Evolutionary conservation across 2,888 invertebrate species (phyloP), one percentile per base, ranked within the genome.

Genomic region (Drosophila suboccidentalis): DNA sequence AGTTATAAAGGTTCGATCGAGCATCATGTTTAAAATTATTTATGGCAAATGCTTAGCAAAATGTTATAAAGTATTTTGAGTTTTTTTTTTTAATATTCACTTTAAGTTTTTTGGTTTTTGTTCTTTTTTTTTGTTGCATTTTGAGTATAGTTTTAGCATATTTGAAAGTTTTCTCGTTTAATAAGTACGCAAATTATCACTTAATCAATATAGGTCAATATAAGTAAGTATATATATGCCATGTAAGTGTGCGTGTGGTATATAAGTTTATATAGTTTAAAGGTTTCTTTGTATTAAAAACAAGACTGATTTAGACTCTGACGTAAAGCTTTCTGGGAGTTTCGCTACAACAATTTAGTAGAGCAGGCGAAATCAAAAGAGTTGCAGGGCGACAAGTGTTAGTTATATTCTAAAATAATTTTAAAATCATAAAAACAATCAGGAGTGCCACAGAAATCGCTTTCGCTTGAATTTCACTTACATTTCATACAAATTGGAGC

Each of bases 171-270:
- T 89, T 70, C 64, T 65, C 62, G 67, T 80, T 80, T 75, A 62
- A 78, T 85, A 81, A 82, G 71, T 80, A 77, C 66, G 80, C 85
- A 89, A 87, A 77, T 87, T 84, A 90, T 85, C 71, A 85, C 90
- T 89, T 84, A 84, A 84, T 84, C 73, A 83, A 86, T 84, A 86
- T 75, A 82, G 70, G 66, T 70, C 64, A 58, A 73, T 78, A 81
- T 73, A 71, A 64, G 64, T 80, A 82, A 65, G 71, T 78, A 63
- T 71, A 55, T 63, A 61, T 85, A 88, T 84, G 80, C 78, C 67
- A 80, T 83, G 81, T 80, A 71, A 74, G 80, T 83, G 85, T 89
- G 81, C 74, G 71, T 78, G 70, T 74, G 68, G 69, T 82, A 86
- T 83, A 79, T 78, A 81, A 67, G 65, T 65, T 53, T 69, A 59